Base-by-base conservation (phyloP, 1,140 invertebrate genomes). In the Drosophila suzukii region DNA sequence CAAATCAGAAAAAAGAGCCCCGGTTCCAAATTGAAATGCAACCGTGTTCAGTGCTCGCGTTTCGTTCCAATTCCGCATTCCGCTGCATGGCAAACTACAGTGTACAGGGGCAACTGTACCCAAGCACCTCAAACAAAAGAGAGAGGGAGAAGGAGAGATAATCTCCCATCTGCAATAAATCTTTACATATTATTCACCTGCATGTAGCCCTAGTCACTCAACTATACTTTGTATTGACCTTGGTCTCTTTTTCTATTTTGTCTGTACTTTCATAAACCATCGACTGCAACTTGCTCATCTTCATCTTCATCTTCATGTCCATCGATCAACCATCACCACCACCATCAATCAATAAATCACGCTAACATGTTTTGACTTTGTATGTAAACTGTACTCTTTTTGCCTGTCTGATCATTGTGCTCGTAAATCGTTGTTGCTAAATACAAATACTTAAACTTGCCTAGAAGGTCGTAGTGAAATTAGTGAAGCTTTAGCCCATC, bases 401-500 rank as follows among this genome's bases (percentile, higher is more conserved):
- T 78, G 75, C 57, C 60, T 83, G 61, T 75, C 39, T 62, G 24
- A 30, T 65, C 41, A 46, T 17, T 49, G 57, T 53, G 39, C 20
- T 38, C 27, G 11, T 75, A 71, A 50, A 27, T 51, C 47, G 30
- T 51, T 57, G 38, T 59, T 72, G 65, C 46, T 68, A 43, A 62
- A 8, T 32, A 49, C n/a, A 17, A 61, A 20, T 49, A 24, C 49
- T 65, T 38, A 60, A 66, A 68, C 47, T 67, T 66, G 60, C 24
- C 27, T 92, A 92, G 91, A 92, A 90, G 84, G 91, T 92, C 58
- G 88, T 92, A 92, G 91, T 92, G 67, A 91, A 90, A 79, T 75
- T 92, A 92, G 91, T 92, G 86, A 92, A 86, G 81, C 91, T 92
- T 81, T 92, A 92, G 90, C 91, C 86, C 81, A 92, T 81, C 61